Evolutionary conservation across 2,113 vertebrate genomes (phyloP), one percentile per base, ranked within the genome.

Genomic region (Alethe castanea): DNA sequence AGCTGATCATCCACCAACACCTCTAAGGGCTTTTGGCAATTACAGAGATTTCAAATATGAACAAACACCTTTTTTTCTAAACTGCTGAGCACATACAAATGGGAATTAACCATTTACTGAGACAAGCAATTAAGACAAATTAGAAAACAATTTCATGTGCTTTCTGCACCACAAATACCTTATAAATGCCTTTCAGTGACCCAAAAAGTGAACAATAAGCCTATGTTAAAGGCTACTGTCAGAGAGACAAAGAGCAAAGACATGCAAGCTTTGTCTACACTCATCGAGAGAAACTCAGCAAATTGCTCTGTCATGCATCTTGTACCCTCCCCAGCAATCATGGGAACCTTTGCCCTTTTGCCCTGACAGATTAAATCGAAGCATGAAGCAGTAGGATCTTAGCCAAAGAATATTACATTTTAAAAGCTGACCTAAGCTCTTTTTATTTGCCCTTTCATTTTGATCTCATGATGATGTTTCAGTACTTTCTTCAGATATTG

Each of bases 271-370:
- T 99, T 99, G 98, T 99, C 96, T 96, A 96, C 89, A 78, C 94
- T 93, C 96, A 98, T 97, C 96, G 92, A 98, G 96, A 98, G 97
- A 98, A 98, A 98, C 96, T 95, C 91, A 90, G 98, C 98, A 98
- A 99, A 99, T 99, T 98, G 98, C 98, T 97, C 97, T 98, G 98
- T 99, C 98, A 98, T 98, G 98, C 98, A 98, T 97, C 98, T 97
- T 97, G 97, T 97, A 97, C 94, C 91, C 86, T 96, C 97, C 97
- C 96, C 97, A 96, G 97, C 97, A 98, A 98, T 98, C 97, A 98
- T 95, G 95, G 25, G 52, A 96, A 96, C 97, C 98, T 98, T 98
- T 98, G 97, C 95, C 97, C 95, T 97, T 97, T 95, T 90, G 77
- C 82, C 94, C 91, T 95, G 97, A 95, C 97, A 97, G 93, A 96